A percentile compares a stretch with the other conserved stretches of the same genome.
phyloP scores from a whole-genome alignment of 2,888 invertebrate genomes.

The Pocota personata region DNA sequence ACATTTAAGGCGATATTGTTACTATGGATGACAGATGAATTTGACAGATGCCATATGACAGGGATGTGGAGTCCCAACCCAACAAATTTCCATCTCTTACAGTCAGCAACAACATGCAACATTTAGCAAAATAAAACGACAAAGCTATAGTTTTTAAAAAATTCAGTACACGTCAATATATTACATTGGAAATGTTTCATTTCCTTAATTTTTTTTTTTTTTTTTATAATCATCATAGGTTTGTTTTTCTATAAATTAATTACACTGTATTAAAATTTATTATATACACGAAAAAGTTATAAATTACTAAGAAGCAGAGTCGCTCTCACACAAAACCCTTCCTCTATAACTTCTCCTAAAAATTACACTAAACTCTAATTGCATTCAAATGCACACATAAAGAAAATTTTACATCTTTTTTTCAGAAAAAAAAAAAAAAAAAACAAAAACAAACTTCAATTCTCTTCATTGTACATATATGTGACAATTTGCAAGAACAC shows the following conservation, averaged over 20 bases:
- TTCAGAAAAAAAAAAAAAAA: not conserved
- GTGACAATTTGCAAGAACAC: conserved; percentile 35
- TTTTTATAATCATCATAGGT: conserved; percentile 41
- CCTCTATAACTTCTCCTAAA: conserved; percentile 12
- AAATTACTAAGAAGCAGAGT: conserved; percentile 21
- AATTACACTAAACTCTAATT: conserved; percentile 28
- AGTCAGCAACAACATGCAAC: too few species aligned
- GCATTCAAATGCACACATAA: conserved; percentile 17
- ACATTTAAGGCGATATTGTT: too few species aligned
- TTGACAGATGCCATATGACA: too few species aligned
- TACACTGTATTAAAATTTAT: conserved; percentile 36
- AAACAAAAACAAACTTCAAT: not conserved
- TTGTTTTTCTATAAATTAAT: conserved; percentile 62
- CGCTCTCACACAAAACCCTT: not conserved
- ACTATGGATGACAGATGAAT: too few species aligned
- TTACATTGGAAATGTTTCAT: conserved; percentile 64
- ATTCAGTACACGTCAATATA: conserved; percentile 42
- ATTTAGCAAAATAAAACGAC: conserved; percentile 10
- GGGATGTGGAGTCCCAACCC: too few species aligned
- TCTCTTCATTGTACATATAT: not conserved
- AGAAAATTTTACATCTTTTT: not conserved
- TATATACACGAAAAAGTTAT: conserved; percentile 26
- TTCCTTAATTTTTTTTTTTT: conserved; percentile 37
- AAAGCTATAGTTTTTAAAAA: not conserved
- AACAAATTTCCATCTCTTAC: too few species aligned